phyloP scores from a whole-genome alignment of 2,797 vertebrate genomes.

The Coracias cyanogaster region DNA sequence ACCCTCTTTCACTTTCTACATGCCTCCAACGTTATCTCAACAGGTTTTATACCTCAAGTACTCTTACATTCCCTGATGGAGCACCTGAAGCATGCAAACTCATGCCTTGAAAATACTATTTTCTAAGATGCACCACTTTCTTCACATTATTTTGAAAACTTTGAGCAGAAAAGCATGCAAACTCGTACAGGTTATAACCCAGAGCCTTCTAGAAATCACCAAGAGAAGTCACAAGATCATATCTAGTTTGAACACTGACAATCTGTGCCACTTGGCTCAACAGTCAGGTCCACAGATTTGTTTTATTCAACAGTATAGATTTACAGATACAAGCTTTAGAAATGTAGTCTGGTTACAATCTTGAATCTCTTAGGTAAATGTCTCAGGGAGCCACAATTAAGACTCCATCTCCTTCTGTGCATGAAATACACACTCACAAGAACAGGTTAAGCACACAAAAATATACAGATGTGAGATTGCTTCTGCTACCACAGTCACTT shows the following conservation, averaged over 20 bases:
- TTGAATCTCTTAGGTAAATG: not conserved
- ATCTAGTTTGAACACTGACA: not conserved
- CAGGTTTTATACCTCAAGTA: not conserved
- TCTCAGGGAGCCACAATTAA: not conserved
- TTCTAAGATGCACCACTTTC: not conserved
- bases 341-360: not conserved
- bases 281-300: not conserved
- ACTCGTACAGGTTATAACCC: not conserved
- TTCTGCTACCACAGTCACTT: not conserved
- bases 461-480: not conserved
- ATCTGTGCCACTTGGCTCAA: not conserved
- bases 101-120: not conserved
- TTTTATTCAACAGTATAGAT: not conserved
- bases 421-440: not conserved
- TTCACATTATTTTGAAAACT: not conserved
- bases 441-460: not conserved
- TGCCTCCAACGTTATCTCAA: not conserved
- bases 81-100: not conserved
- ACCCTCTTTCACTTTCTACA: not conserved
- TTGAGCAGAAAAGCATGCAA: not conserved
- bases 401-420: not conserved
- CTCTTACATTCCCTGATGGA: not conserved
- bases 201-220: not conserved
- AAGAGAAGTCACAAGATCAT: not conserved
- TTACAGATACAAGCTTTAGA: not conserved